These are phyloP conservation scores for Planococcus citri DNA, from an alignment of 1,140 invertebrate genomes.

Conservation along the genomic window DNA sequence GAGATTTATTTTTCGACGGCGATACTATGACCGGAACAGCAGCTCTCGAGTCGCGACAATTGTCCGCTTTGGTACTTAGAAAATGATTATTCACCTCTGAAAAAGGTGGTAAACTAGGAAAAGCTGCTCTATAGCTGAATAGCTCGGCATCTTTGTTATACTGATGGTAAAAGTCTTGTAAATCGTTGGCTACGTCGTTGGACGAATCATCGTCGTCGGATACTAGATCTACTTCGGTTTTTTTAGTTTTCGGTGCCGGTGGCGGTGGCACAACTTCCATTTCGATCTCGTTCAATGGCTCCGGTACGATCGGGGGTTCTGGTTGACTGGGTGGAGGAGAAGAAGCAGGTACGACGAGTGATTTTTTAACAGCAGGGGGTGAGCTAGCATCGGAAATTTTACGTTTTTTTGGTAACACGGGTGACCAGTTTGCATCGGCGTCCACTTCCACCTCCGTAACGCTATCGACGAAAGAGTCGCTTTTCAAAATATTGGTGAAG, in stretches of 20 bases:
- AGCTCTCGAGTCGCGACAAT: neutral
- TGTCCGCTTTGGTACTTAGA: neutral
- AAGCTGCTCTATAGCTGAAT: neutral
- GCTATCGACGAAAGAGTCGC: neutral
- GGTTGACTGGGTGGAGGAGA: neutral
- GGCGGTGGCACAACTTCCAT: neutral
- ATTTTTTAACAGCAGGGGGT: neutral
- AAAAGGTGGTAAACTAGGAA: neutral
- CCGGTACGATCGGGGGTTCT: neutral
- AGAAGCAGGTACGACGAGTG: neutral
- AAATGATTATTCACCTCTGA: neutral
- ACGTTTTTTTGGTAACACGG: neutral
- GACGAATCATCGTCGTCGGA: neutral
- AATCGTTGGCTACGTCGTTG: neutral
- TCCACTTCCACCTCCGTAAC: neutral
- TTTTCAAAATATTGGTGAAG: conserved; percentile 9
- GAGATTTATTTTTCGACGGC: neutral
- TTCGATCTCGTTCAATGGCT: neutral
- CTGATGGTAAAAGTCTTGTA: neutral
- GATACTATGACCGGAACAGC: neutral
- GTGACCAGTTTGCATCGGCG: neutral
- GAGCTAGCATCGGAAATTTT: neutral
- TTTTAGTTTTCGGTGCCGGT: neutral
- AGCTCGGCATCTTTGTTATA: neutral
- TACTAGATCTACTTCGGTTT: neutral